phyloP scores from a whole-genome alignment of 2,797 vertebrate species.

The Morelia viridis region DNA sequence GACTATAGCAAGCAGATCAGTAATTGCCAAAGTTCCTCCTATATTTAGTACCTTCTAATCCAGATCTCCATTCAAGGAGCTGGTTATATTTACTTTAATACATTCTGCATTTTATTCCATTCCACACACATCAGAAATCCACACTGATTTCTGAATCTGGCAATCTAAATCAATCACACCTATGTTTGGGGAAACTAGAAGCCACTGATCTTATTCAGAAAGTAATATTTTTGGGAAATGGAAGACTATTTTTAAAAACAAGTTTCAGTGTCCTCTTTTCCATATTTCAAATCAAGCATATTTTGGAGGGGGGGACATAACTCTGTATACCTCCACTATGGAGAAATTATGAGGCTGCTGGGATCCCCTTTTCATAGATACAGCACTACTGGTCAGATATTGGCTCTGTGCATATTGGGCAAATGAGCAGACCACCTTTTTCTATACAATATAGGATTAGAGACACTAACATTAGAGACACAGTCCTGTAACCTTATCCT shows the following conservation, averaged over 20 bases:
- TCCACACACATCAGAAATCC: not conserved
- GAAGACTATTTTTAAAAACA: conserved; percentile 26
- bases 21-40: conserved; percentile 54
- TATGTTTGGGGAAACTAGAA: conserved; percentile 47
- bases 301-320: not conserved
- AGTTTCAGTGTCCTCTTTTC: conserved; percentile 8
- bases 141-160: conserved; percentile 21
- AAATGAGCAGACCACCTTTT: not conserved
- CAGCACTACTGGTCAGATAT: not conserved
- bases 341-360: not conserved
- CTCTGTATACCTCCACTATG: not conserved
- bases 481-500: not conserved
- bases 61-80: conserved; percentile 35
- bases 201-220: conserved; percentile 46
- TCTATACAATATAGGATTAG: conserved; percentile 1
- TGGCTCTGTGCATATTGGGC: not conserved
- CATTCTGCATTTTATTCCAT: not conserved
- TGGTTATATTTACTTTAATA: conserved; percentile 45
- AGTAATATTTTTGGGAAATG: conserved; percentile 15
- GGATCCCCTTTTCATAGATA: not conserved
- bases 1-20: conserved; percentile 74
- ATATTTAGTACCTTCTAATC: conserved; percentile 41
- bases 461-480: not conserved
- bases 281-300: not conserved
- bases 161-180: conserved; percentile 21